phyloP scores from a whole-genome alignment of 2,113 vertebrate species.

The Poeciliopsis occidentalis region DNA sequence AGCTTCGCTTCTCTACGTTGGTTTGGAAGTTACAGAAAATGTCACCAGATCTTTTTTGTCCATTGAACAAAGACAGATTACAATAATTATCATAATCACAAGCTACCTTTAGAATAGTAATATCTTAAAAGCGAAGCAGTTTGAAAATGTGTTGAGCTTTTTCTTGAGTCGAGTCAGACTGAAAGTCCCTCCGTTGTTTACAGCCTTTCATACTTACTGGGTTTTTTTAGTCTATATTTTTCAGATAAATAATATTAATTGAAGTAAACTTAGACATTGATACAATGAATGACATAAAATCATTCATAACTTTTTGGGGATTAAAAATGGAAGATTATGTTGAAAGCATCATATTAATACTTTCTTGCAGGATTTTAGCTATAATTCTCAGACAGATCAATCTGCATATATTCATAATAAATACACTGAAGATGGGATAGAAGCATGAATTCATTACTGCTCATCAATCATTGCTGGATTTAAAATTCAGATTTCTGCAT shows the following conservation, averaged over 20 bases:
- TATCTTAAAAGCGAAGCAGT: conserved; percentile 21
- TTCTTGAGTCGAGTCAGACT: conserved; percentile 6
- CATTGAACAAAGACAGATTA: conserved; percentile 18
- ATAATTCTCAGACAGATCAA: conserved; percentile 51
- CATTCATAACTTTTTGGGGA: too few species aligned
- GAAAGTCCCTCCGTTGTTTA: not conserved
- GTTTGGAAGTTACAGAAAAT: conserved; percentile 6
- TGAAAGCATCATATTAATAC: conserved; percentile 39
- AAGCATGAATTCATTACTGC: conserved; percentile 54
- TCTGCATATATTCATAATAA: conserved; percentile 68
- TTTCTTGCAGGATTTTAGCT: conserved; percentile 40
- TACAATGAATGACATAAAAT: too few species aligned
- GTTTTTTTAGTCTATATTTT: not conserved
- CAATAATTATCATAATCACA: conserved; percentile 33
- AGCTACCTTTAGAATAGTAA: conserved; percentile 19
- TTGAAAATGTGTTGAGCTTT: conserved; percentile 16
- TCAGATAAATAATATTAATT: too few species aligned
- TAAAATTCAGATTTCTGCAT: conserved; percentile 56
- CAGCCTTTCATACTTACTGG: not conserved
- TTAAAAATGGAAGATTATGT: conserved; percentile 40
- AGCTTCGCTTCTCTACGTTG: conserved; percentile 3
- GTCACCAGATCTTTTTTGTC: conserved; percentile 37
- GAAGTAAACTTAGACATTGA: too few species aligned
- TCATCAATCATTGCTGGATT: conserved; percentile 66
- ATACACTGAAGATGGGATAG: conserved; percentile 61